phyloP scores from a whole-genome alignment of 1,140 invertebrate species.

The Philotrypesis tridentata region DNA sequence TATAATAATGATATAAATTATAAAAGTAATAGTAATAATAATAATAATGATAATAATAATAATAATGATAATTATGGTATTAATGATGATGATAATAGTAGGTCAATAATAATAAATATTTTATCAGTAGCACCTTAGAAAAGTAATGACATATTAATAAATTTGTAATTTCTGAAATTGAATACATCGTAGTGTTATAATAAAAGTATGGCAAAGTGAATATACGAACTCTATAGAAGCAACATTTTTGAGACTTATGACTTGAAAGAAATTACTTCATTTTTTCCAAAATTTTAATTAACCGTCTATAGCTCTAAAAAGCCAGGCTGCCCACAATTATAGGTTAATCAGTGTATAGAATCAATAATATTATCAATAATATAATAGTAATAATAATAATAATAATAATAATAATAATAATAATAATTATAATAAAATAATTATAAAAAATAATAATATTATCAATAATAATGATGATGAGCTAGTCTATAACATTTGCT shows the following conservation, averaged over 20 bases:
- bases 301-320: not conserved
- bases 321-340: not conserved
- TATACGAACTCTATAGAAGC: not conserved
- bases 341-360: slow-evolving; percentile 37
- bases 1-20: not conserved
- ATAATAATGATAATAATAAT: not conserved
- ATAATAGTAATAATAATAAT: slow-evolving; percentile 52
- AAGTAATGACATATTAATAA: not conserved
- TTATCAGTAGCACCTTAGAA: not conserved
- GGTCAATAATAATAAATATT: not conserved
- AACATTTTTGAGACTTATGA: not conserved
- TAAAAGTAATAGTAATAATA: not conserved
- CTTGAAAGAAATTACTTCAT: not conserved
- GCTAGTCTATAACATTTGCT: slow-evolving; percentile 65
- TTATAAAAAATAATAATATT: slow-evolving; percentile 56
- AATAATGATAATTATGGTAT: not conserved
- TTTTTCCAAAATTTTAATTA: not conserved
- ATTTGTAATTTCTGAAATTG: not conserved
- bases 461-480: slow-evolving; percentile 61
- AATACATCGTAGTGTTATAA: too few relatives aligned
- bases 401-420: slow-evolving; percentile 53
- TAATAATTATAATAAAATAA: slow-evolving; percentile 54
- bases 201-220: not conserved
- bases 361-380: slow-evolving; percentile 50
- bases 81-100: not conserved